A percentile compares a stretch with the other conserved stretches of the same genome.
Evolutionary conservation across 2,113 vertebrate genomes (phyloP).

Genomic region (Coregonus clupeaformis): DNA sequence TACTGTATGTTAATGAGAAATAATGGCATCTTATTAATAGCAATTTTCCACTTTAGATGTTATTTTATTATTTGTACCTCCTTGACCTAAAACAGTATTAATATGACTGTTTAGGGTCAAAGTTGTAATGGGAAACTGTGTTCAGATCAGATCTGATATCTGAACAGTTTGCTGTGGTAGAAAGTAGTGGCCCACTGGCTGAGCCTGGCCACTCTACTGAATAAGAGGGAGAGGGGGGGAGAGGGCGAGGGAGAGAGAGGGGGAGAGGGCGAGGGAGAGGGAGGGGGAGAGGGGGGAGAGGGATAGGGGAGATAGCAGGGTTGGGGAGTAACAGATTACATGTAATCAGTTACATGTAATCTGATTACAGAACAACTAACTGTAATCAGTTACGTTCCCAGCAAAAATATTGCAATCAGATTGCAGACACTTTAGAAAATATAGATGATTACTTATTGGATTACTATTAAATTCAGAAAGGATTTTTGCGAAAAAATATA

Average conservation of each 20-base stretch:
- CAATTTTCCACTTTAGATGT: constrained; percentile 16
- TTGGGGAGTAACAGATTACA: too few relatives aligned
- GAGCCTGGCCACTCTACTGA: constrained; percentile 4
- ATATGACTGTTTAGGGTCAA: not conserved
- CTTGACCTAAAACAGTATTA: constrained; percentile 3
- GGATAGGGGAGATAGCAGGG: constrained; percentile 40
- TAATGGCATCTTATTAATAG: constrained; percentile 48
- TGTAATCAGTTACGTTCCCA: too few relatives aligned
- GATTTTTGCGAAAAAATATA: too few relatives aligned
- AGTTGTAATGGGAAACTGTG: not conserved
- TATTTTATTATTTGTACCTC: too few relatives aligned
- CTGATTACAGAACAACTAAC: too few relatives aligned
- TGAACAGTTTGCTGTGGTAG: constrained; percentile 7
- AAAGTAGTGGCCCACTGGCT: constrained; percentile 11
- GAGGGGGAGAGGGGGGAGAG: constrained; percentile 13
- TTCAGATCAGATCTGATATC: not conserved
- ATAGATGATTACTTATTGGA: too few relatives aligned
- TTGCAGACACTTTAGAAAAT: too few relatives aligned
- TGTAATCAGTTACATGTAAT: too few relatives aligned
- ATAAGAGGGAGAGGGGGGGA: not conserved
- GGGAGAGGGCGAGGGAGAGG: constrained; percentile 6
- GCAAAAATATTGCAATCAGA: too few relatives aligned
- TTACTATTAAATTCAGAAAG: too few relatives aligned
- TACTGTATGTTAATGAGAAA: constrained; percentile 32
- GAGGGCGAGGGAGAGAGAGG: constrained; percentile 21